These are phyloP conservation scores for Calephelis perditalis DNA, from an alignment of 2,888 invertebrate species.

Conservation along the genomic window DNA sequence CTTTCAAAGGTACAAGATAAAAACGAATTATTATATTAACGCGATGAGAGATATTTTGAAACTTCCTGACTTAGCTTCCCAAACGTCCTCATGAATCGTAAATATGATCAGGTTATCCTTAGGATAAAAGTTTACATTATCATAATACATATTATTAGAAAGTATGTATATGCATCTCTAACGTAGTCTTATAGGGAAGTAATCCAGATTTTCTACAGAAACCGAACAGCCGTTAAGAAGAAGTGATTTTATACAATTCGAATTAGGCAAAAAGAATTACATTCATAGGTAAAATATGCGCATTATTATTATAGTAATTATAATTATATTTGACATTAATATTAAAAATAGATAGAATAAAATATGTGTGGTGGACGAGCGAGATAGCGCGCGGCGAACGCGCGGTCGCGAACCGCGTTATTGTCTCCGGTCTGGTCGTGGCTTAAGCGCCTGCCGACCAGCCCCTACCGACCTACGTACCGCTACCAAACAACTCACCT, in stretches of 20 bases:
- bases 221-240: conserved; percentile 67
- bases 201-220: conserved; percentile 72
- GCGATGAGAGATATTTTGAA: conserved; percentile 75
- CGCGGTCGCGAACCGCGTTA: conserved; percentile 47
- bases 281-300: conserved; percentile 75
- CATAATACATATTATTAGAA: conserved; percentile 75
- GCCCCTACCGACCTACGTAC: conserved; percentile 30
- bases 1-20: conserved; percentile 74
- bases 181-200: conserved; percentile 75
- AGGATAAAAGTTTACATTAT: conserved; percentile 75
- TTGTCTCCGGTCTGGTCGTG: conserved; percentile 45
- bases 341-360: conserved; percentile 77
- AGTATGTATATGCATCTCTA: conserved; percentile 75
- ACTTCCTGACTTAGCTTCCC: conserved; percentile 69
- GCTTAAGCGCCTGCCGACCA: conserved; percentile 25
- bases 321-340: conserved; percentile 77
- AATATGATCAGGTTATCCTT: conserved; percentile 74
- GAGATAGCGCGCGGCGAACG: conserved; percentile 57
- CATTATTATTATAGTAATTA: conserved; percentile 74
- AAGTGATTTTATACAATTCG: conserved; percentile 77
- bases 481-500: conserved; percentile 35
- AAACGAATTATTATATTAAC: conserved; percentile 74
- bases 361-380: conserved; percentile 75
- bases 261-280: conserved; percentile 77
- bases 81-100: conserved; percentile 69